phyloP scores from a whole-genome alignment of 2,113 vertebrate species.

The Petrocephalus zakoni region DNA sequence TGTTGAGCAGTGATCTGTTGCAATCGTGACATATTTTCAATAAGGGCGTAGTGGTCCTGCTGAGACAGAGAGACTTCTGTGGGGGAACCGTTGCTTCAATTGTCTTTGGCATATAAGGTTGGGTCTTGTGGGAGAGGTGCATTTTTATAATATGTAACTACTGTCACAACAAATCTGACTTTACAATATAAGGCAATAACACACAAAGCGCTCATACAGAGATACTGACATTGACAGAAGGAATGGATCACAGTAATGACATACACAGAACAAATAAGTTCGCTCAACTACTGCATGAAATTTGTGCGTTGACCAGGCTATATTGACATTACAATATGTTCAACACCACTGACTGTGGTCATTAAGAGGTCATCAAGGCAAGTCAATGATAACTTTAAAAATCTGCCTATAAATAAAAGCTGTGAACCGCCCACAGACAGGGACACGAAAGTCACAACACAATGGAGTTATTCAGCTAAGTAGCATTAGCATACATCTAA shows the following conservation, averaged over 20 bases:
- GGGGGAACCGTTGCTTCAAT: neutral
- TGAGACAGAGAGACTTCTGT: neutral
- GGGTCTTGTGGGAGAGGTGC: neutral
- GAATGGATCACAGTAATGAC: neutral
- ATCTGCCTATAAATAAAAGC: neutral
- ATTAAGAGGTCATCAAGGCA: neutral
- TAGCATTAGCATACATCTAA: neutral
- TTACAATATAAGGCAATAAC: neutral
- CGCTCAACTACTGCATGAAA: neutral
- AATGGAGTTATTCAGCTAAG: neutral
- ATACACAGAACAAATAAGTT: neutral
- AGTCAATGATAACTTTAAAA: neutral
- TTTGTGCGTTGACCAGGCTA: neutral
- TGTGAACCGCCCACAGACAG: neutral
- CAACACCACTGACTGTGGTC: neutral
- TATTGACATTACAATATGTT: neutral
- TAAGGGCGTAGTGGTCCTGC: neutral
- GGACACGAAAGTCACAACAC: neutral
- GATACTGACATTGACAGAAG: neutral
- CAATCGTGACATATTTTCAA: neutral
- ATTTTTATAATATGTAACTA: neutral
- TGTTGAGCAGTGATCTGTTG: neutral
- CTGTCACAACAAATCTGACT: neutral
- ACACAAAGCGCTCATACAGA: neutral
- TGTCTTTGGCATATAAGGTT: slow-evolving; percentile 12